phyloP scores from a whole-genome alignment of 1,140 invertebrate species.

The Drosophila subobscura region DNA sequence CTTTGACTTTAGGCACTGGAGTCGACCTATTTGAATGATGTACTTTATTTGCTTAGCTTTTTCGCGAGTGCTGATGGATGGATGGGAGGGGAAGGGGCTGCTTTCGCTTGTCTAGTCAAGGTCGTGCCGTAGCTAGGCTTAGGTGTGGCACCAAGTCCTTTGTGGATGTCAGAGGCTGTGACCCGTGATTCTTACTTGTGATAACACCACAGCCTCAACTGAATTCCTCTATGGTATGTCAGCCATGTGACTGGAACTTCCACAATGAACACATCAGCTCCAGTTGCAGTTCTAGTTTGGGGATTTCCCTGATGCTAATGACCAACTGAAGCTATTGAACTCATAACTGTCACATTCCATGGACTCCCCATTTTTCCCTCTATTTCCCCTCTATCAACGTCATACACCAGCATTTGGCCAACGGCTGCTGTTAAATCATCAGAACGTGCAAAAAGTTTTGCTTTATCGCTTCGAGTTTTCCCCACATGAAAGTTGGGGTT shows the following conservation, averaged over 20 bases:
- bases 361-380: neutral
- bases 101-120: conserved; percentile 36
- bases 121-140: conserved; percentile 5
- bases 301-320: conserved; percentile 42
- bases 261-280: too few relatives aligned
- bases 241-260: neutral
- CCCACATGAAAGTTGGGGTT: conserved; percentile 17
- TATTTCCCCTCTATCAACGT: neutral
- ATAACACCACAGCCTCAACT: conserved; percentile 8
- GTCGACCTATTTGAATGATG: conserved; percentile 44
- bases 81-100: conserved; percentile 5
- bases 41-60: conserved; percentile 41
- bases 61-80: conserved; percentile 11
- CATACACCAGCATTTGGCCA: conserved; percentile 1
- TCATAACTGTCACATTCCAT: conserved; percentile 37
- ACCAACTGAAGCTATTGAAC: conserved; percentile 61
- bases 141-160: neutral
- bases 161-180: conserved; percentile 9
- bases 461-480: conserved; percentile 15
- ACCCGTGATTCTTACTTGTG: neutral
- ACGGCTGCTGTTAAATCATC: conserved; percentile 34
- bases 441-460: conserved; percentile 64
- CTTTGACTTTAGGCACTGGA: conserved; percentile 17
- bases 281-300: neutral
- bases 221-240: neutral